Base-by-base conservation (phyloP, 1,140 invertebrate genomes). In the Drosophila busckii region DNA sequence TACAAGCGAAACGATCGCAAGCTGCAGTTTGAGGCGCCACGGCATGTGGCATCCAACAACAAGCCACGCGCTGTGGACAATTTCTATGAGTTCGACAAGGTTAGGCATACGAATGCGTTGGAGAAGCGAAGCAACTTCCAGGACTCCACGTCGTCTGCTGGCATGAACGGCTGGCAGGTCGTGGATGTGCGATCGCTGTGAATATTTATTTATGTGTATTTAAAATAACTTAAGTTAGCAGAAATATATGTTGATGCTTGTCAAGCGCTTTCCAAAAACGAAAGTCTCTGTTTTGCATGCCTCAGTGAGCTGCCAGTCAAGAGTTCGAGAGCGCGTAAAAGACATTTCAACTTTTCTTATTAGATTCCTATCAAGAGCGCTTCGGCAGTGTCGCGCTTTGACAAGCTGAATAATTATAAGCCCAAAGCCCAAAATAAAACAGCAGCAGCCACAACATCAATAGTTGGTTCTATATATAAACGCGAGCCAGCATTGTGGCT, bases 51-150 rank as follows among this genome's bases (percentile, higher is more conserved):
- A 6, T 4, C 17, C 10, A 6, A 15, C n/a, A 28, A 13, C 2
- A 66, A 56, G n/a, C 41, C 29, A 19, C 48, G 38, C 1, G 44
- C 37, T 4, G 38, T 63, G n/a, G 86, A 87, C 67, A 61, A 67
- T 1, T 87, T 87, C 42, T 87, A 87, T 31, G 83, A 87, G 13
- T 87, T 65, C 53, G 86, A 87, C 7, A 84, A 76, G 12, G 46
- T 58, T 2, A 35, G 70, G 2, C 15, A 46, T 0, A 56, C 41
- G n/a, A 76, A 66, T 8, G 16, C 42, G 3, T 38, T 75, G 26
- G 64, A 66, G 34, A 45, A 82, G 5, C 53, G 37, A 1, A 58
- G 76, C 26, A 75, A 61, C 19, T 75, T 75, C 10, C 70, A 69
- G 19, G 38, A 26, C 38, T 23, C 45, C 20, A 52, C 53, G 2